Conservation (phyloP, 2,888 invertebrate genomes). For the Chrysolina haemoptera region DNA sequence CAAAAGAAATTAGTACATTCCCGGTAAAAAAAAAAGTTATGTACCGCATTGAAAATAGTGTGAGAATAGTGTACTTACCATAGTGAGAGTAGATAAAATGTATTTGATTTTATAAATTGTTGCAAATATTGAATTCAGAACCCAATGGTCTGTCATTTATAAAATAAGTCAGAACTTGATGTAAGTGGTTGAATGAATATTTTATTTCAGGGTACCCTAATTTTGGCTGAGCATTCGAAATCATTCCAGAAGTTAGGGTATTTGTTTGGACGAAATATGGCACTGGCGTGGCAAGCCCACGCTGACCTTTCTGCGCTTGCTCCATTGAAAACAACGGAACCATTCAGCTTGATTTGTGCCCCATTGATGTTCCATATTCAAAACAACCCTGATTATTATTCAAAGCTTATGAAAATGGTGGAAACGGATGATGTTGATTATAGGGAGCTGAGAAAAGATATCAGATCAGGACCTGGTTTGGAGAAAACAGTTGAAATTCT, state of each 20-base stretch:
- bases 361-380: constrained; percentile 87
- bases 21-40: no score
- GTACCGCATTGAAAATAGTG: no score
- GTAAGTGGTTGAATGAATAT: no score
- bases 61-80: no score
- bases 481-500: constrained; percentile 80
- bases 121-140: no score
- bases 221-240: constrained; percentile 84
- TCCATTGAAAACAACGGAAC: constrained; percentile 59
- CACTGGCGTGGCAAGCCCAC: constrained; percentile 86
- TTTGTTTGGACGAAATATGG: constrained; percentile 89
- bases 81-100: no score
- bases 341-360: constrained; percentile 83
- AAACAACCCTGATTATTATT: constrained; percentile 78
- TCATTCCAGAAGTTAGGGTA: constrained; percentile 84
- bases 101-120: no score
- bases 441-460: constrained; percentile 67
- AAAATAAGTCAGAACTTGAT: no score
- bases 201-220: constrained; percentile 74
- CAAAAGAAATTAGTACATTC: no score
- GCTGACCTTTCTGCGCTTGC: constrained; percentile 79
- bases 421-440: constrained; percentile 76
- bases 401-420: constrained; percentile 76
- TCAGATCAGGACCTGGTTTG: constrained; percentile 77
- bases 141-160: no score